These are phyloP conservation scores for Calameuta idolon DNA, from an alignment of 2,888 invertebrate genomes.

Conservation along the genomic window DNA sequence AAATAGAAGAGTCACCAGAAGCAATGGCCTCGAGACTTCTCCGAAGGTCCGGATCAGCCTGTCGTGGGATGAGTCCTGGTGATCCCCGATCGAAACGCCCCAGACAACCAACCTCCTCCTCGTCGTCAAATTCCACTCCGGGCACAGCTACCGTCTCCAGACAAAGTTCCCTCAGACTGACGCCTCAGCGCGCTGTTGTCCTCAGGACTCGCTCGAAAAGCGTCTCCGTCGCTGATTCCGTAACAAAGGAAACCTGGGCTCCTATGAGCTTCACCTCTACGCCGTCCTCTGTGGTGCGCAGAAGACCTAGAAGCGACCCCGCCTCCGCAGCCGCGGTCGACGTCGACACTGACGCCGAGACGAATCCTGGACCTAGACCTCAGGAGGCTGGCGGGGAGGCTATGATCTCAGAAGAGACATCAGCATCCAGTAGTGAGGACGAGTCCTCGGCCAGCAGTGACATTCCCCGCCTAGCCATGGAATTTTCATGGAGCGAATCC, in stretches of 20 bases:
- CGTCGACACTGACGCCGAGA: conserved; percentile 62
- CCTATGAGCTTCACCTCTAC: conserved; percentile 56
- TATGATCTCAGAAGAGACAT: conserved; percentile 73
- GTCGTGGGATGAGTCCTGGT: conserved; percentile 26
- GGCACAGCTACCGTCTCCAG: conserved; percentile 44
- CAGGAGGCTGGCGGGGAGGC: conserved; percentile 79
- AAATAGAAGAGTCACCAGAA: conserved; percentile 82
- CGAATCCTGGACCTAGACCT: conserved; percentile 70
- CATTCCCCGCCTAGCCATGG: conserved; percentile 54
- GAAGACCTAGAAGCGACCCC: conserved; percentile 57
- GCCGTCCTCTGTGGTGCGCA: conserved; percentile 40
- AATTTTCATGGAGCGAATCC: conserved; percentile 45
- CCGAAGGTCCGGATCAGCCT: conserved; percentile 70
- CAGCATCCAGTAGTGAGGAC: conserved; percentile 63
- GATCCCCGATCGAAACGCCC: conserved; percentile 59
- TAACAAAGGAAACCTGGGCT: conserved; percentile 42
- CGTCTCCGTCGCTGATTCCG: conserved; percentile 52
- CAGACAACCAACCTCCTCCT: conserved; percentile 69
- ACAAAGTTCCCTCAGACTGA: conserved; percentile 55
- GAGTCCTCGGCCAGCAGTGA: conserved; percentile 61
- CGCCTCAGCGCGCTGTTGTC: conserved; percentile 30
- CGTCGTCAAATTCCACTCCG: conserved; percentile 64
- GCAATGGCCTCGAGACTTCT: conserved; percentile 79
- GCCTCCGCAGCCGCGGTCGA: conserved; percentile 65
- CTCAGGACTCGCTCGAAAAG: conserved; percentile 59